Percentiles rank a stretch among this genome's conserved stretches.
Evolutionary conservation across 2,888 invertebrate species (phyloP).

Genomic region (Drosophila seclusa): DNA sequence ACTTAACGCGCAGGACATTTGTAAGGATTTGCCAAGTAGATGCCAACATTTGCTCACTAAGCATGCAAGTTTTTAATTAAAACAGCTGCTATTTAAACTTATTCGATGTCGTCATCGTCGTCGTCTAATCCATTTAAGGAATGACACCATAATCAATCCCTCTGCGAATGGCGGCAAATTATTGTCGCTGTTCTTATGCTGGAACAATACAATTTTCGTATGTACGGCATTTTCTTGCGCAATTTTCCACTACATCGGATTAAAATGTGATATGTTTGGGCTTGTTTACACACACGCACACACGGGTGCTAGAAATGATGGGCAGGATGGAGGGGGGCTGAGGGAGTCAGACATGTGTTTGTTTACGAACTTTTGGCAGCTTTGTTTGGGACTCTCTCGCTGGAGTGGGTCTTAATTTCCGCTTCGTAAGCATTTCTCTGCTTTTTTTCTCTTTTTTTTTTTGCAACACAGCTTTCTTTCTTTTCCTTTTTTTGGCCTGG

Average conservation of each 20-base stretch:
- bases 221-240: slow-evolving; percentile 59
- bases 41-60: neutral
- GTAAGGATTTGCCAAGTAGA: slow-evolving; percentile 56
- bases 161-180: slow-evolving; percentile 18
- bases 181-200: slow-evolving; percentile 1
- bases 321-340: neutral
- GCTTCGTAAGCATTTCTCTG: slow-evolving; percentile 76
- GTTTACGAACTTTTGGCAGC: slow-evolving; percentile 76
- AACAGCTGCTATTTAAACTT: slow-evolving; percentile 59
- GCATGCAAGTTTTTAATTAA: slow-evolving; percentile 58
- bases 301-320: neutral
- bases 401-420: slow-evolving; percentile 80
- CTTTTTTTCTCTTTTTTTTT: slow-evolving; percentile 32
- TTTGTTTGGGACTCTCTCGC: slow-evolving; percentile 60
- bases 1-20: slow-evolving; percentile 63
- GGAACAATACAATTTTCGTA: slow-evolving; percentile 61
- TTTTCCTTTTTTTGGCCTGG: neutral
- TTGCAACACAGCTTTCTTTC: slow-evolving; percentile 32
- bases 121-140: slow-evolving; percentile 55
- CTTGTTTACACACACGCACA: slow-evolving; percentile 68
- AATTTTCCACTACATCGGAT: slow-evolving; percentile 80
- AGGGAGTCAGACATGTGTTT: slow-evolving; percentile 68
- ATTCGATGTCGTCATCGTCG: slow-evolving; percentile 45
- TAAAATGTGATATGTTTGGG: slow-evolving; percentile 81
- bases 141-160: slow-evolving; percentile 70